These are phyloP conservation scores for Aegithalos caudatus DNA, from an alignment of 2,113 vertebrate genomes.

Conservation along the genomic window DNA sequence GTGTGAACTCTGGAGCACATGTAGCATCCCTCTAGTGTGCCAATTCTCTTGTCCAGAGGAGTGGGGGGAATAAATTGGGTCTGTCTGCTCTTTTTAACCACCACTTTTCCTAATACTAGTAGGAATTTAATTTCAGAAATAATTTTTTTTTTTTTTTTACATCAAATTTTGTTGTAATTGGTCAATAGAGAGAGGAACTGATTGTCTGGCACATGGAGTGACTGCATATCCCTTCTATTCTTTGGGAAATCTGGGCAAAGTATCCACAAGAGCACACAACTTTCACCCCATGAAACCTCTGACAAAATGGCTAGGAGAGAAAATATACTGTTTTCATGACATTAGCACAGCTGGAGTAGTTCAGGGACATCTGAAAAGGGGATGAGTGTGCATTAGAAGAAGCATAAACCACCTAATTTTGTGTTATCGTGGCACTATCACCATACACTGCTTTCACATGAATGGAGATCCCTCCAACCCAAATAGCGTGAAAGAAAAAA, in stretches of 20 bases:
- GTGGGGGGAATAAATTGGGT: not conserved
- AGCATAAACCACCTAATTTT: not conserved
- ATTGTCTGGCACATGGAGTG: not conserved
- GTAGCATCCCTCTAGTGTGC: not conserved
- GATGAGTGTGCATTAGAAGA: not conserved
- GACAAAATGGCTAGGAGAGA: not conserved
- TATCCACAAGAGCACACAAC: not conserved
- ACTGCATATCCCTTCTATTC: not conserved
- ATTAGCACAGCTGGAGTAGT: not conserved
- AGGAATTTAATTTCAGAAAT: not conserved
- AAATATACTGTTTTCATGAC: not conserved
- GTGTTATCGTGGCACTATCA: not conserved
- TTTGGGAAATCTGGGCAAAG: not conserved
- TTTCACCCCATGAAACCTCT: not conserved
- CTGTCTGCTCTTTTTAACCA: constrained; percentile 4
- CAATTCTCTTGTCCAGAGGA: not conserved
- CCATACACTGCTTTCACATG: not conserved
- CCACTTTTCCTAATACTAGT: not conserved
- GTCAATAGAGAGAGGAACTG: not conserved
- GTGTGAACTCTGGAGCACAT: constrained; percentile 41
- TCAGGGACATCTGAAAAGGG: not conserved
- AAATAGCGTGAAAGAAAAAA: not conserved
- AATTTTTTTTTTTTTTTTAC: not conserved
- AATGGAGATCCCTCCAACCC: not conserved
- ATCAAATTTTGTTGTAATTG: not conserved